These are phyloP conservation scores for Microchirus variegatus DNA, from an alignment of 2,797 vertebrate genomes.

Conservation along the genomic window DNA sequence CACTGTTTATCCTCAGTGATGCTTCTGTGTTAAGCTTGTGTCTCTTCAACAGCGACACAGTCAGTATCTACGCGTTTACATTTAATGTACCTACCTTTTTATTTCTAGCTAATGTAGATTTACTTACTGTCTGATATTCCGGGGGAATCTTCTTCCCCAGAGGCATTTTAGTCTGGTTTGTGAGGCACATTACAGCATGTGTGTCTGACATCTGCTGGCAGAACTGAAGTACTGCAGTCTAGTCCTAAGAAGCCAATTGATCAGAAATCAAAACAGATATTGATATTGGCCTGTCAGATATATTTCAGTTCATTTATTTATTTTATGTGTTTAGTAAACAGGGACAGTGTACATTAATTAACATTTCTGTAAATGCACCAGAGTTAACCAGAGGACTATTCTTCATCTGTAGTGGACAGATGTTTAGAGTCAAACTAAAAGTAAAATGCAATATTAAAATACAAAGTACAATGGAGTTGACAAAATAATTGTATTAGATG, in stretches of 20 bases:
- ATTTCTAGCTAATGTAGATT: slow-evolving; percentile 16
- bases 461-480: no score
- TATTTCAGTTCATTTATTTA: no score
- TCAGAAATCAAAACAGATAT: not conserved
- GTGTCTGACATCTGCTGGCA: slow-evolving; percentile 73
- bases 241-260: slow-evolving; percentile 35
- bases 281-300: not conserved
- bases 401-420: no score
- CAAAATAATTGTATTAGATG: no score
- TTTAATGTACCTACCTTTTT: slow-evolving; percentile 19
- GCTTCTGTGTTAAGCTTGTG: slow-evolving; percentile 13
- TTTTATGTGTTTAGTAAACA: no score
- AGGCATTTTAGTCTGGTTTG: slow-evolving; percentile 31
- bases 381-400: no score
- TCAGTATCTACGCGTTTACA: slow-evolving; percentile 27
- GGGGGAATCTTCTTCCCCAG: slow-evolving; percentile 40
- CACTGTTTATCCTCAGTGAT: slow-evolving; percentile 25
- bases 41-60: slow-evolving; percentile 11
- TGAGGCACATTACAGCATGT: slow-evolving; percentile 6
- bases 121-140: slow-evolving; percentile 28
- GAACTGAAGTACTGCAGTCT: slow-evolving; percentile 43
- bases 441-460: no score
- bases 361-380: no score
- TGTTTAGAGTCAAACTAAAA: no score
- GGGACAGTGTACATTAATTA: no score